These are phyloP conservation scores for Napeogenes inachia DNA, from an alignment of 2,888 invertebrate genomes.

Conservation along the genomic window DNA sequence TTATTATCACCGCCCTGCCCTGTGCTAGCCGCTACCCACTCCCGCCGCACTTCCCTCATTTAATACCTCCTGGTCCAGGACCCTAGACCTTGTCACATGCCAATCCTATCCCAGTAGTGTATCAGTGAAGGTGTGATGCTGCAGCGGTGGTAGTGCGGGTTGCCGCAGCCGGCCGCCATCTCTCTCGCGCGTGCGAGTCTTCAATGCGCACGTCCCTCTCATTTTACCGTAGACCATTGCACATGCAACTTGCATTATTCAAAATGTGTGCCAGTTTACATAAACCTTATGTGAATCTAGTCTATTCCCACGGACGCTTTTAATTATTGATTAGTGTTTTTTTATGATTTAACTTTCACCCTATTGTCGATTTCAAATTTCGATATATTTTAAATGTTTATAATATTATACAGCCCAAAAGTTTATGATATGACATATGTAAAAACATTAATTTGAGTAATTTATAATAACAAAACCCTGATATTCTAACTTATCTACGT, in stretches of 20 bases:
- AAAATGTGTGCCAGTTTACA: constrained; percentile 45
- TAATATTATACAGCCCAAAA: no score
- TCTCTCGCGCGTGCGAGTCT: constrained; percentile 44
- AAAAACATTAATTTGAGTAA: no score
- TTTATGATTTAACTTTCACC: no score
- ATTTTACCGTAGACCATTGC: constrained; percentile 55
- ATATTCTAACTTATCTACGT: no score
- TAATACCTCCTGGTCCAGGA: constrained; percentile 13
- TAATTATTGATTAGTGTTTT: constrained; percentile 20
- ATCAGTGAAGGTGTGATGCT: constrained; percentile 28
- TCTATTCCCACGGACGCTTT: constrained; percentile 24
- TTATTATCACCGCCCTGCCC: constrained; percentile 38
- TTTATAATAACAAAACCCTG: no score
- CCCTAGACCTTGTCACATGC: constrained; percentile 23
- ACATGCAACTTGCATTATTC: constrained; percentile 62
- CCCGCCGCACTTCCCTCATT: constrained; percentile 23
- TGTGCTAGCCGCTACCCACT: constrained; percentile 27
- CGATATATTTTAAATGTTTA: no score
- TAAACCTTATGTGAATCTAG: constrained; percentile 33
- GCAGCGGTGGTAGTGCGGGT: constrained; percentile 32
- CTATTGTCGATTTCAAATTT: no score
- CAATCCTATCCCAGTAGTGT: constrained; percentile 16
- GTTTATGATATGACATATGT: no score
- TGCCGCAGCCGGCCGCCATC: constrained; percentile 60
- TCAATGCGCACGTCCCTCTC: constrained; percentile 43